Evolutionary conservation across 2,797 vertebrate genomes (phyloP), one percentile per base, ranked within the genome.

Genomic region (Macroramphosus scolopax): DNA sequence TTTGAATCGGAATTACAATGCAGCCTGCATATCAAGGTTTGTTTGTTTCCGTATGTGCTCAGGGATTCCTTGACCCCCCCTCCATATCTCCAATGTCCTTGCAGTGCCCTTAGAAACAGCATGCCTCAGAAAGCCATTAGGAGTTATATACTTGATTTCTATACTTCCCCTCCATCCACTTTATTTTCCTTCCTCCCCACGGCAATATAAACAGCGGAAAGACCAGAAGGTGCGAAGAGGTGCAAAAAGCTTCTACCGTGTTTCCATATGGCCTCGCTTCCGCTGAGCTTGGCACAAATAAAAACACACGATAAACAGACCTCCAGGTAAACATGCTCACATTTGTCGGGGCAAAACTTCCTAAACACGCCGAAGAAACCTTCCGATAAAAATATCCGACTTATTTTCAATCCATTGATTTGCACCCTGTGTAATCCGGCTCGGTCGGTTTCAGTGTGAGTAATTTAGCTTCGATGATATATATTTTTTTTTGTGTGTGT

Each of bases 231-330:
- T 76, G 75, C 17, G 14, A 85, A 82, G 74, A 82, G 75, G 82
- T 80, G 84, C 75, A 80, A 85, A 87, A 81, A 87, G 76, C 80
- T 51, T 83, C 81, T 28, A 14, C 30, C 40, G 24, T 40, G 61
- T 73, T 64, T 82, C 79, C 73, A 73, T 68, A 72, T 64, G 68
- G 58, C 63, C 22, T 47, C 6, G 18, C 58, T 60, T 69, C 68
- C 22, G 10, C 45, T 30, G 36, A 48, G 54, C 35, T 28, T 2
- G 9, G 11, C 20, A 37, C 44, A 47, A 34, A 29, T n/a, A n/a
- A n/a, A n/a, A n/a, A 43, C 41, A 52, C 39, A 18, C 4, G 35
- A 37, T 29, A 45, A 41, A 26, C 25, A 18, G 26, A 40, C 11
- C 13, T 17, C 18, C 50, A 67, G 31, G 53, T 68, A 43, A 48